Evolutionary conservation across 2,113 vertebrate species (phyloP).

Genomic region (Catharus bicknelli): DNA sequence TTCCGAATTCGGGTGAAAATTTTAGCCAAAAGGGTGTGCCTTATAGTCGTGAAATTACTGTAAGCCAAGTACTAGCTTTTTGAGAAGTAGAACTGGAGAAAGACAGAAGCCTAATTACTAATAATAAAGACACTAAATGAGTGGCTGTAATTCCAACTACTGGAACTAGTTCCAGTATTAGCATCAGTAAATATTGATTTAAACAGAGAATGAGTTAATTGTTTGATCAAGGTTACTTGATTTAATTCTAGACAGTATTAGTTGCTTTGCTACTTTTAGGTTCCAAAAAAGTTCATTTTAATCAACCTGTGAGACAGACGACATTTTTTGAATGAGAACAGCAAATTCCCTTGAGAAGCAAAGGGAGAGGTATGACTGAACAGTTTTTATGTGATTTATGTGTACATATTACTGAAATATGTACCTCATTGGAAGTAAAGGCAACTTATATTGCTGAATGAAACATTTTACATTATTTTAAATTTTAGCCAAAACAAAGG

Average conservation of each 20-base stretch:
- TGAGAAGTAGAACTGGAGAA: not conserved
- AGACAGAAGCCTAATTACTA: constrained; percentile 2
- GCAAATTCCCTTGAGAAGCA: not conserved
- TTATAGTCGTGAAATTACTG: too few relatives aligned
- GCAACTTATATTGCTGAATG: not conserved
- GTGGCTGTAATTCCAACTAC: not conserved
- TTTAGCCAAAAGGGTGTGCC: too few relatives aligned
- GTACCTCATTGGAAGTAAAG: not conserved
- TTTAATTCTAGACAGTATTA: constrained; percentile 17
- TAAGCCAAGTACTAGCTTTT: not conserved
- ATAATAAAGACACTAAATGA: constrained; percentile 13
- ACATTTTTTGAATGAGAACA: not conserved
- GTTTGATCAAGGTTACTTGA: constrained; percentile 22
- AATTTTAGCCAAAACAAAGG: not conserved
- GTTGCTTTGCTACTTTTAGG: constrained; percentile 16
- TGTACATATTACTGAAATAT: not conserved
- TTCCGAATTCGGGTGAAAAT: too few relatives aligned
- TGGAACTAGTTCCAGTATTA: constrained; percentile 14
- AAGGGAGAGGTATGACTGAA: not conserved
- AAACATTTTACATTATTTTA: not conserved
- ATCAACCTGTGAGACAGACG: not conserved
- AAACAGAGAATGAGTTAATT: constrained; percentile 39
- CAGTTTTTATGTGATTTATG: not conserved
- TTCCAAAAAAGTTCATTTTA: constrained; percentile 28
- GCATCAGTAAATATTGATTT: constrained; percentile 44